Conservation (phyloP, 2,888 invertebrate species). For the Balanococcus diminutus region DNA sequence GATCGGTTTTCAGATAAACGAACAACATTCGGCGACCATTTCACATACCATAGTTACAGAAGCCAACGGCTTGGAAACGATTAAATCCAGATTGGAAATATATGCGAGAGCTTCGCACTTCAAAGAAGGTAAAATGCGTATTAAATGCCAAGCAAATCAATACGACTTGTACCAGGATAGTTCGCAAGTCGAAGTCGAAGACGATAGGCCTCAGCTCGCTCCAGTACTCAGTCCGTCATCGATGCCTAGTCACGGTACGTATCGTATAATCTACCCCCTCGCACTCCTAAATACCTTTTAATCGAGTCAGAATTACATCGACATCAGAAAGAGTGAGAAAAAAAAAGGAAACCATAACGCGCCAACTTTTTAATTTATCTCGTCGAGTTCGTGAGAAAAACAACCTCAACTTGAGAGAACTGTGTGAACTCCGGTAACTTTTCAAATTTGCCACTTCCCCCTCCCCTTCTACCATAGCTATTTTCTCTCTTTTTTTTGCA, state of each 20-base stretch:
- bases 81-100: constrained; percentile 57
- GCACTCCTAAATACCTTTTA: not conserved
- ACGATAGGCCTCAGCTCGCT: constrained; percentile 60
- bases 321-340: not conserved
- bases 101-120: constrained; percentile 57
- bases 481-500: not conserved
- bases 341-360: not conserved
- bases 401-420: not conserved
- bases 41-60: constrained; percentile 21
- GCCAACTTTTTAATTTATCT: constrained; percentile 2
- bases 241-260: constrained; percentile 60
- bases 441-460: not conserved
- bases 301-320: not conserved
- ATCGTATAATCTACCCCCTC: not conserved
- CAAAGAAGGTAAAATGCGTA: constrained; percentile 58
- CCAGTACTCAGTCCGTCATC: constrained; percentile 62
- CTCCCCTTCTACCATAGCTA: no score
- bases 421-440: not conserved
- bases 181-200: constrained; percentile 58
- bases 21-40: not conserved
- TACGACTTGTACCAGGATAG: constrained; percentile 59
- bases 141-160: constrained; percentile 60
- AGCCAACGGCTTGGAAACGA: constrained; percentile 49
- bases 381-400: not conserved
- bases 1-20: not conserved